Evolutionary conservation across 2,888 invertebrate genomes (phyloP).

Genomic region (Halictus quadricinctus): DNA sequence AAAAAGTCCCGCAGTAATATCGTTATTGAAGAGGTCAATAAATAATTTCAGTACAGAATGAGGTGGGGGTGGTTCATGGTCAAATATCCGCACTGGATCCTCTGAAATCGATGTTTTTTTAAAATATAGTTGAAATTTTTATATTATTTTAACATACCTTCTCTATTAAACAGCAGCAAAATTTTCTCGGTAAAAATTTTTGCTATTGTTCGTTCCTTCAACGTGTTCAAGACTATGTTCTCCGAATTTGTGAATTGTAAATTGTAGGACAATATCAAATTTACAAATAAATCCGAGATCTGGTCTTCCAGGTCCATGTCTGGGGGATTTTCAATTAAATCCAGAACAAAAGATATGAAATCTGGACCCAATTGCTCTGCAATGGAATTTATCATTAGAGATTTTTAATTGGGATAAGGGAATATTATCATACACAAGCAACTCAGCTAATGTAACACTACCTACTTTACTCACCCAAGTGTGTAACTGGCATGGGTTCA

Average conservation of each 20-base stretch:
- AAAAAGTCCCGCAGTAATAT: conserved; percentile 92
- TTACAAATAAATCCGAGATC: conserved; percentile 92
- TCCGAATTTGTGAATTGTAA: conserved; percentile 90
- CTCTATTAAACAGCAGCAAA: conserved; percentile 93
- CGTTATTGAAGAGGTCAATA: conserved; percentile 91
- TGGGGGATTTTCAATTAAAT: conserved; percentile 91
- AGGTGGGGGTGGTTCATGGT: conserved; percentile 90
- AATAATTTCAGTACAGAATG: conserved; percentile 95
- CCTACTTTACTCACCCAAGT: conserved; percentile 87
- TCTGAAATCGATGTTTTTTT: conserved; percentile 84
- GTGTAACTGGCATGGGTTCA: conserved; percentile 93
- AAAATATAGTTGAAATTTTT: not conserved
- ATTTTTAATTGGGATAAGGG: not conserved
- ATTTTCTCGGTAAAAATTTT: conserved; percentile 96
- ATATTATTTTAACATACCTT: conserved; percentile 86
- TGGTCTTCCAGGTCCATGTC: conserved; percentile 92
- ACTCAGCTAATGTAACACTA: conserved; percentile 20
- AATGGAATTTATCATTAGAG: conserved; percentile 70
- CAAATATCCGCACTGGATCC: conserved; percentile 93
- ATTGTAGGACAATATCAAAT: conserved; percentile 93
- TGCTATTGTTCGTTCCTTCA: conserved; percentile 88
- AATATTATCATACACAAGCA: not conserved
- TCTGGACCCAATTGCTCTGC: conserved; percentile 92
- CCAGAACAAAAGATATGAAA: conserved; percentile 91
- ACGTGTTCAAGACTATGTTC: conserved; percentile 88